Percentiles rank a stretch among this genome's conserved stretches.
Evolutionary conservation across 2,113 vertebrate species (phyloP).

Genomic region (Dasypus novemcinctus): DNA sequence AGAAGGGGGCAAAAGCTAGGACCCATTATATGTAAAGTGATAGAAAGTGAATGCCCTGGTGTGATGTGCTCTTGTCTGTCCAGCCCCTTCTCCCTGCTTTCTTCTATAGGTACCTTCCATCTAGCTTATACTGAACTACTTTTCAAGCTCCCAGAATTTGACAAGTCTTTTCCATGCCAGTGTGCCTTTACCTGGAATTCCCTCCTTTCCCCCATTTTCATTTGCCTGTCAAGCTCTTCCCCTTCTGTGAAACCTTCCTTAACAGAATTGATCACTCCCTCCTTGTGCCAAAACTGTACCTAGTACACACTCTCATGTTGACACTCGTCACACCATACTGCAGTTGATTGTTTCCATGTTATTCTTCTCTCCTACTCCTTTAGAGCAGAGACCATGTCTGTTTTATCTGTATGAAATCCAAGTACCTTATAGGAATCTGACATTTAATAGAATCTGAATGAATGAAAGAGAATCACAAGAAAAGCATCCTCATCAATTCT

Average conservation of each 20-base stretch:
- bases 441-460: slow-evolving; percentile 10
- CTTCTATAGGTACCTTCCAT: neutral
- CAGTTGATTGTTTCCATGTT: neutral
- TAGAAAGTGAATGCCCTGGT: neutral
- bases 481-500: neutral
- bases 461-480: slow-evolving; percentile 35
- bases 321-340: neutral
- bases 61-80: neutral
- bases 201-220: neutral
- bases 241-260: slow-evolving; percentile 10
- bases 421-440: neutral
- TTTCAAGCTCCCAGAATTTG: neutral
- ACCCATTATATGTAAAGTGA: neutral
- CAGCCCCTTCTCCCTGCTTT: neutral
- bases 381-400: neutral
- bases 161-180: neutral
- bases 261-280: neutral
- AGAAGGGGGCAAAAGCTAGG: neutral
- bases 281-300: neutral
- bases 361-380: neutral
- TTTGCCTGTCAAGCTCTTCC: neutral
- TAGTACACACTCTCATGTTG: neutral
- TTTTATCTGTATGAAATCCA: slow-evolving; percentile 4
- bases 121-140: neutral
- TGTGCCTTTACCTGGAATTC: neutral